Base-by-base conservation (phyloP, 2,113 vertebrate species). In the Proteles cristata region DNA sequence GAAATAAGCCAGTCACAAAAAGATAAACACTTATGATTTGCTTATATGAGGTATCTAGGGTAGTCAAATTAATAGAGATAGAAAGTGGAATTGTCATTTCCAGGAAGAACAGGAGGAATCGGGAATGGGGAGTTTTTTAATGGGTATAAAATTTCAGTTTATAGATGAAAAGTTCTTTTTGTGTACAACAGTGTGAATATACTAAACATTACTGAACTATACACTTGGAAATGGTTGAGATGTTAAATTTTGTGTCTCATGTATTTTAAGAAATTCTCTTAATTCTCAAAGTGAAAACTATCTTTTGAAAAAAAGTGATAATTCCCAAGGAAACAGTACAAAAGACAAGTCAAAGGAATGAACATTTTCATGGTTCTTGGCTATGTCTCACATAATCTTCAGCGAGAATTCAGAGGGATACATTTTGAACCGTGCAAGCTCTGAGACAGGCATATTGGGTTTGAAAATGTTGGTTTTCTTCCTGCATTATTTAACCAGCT, bases 281-380 rank as follows among this genome's bases (percentile, higher is more conserved):
- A 79, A 82, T 77, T 92, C 15, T 96, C 66, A 66, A 50, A 96
- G 50, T 91, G 1, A 66, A 94, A 79, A 96, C 86, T 55, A 63
- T 61, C 74, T 94, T 65, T 88, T 93, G 53, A 17, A 17, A 71
- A 48, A 63, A 73, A 53, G 15, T 53, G 25, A 58, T 85, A 16
- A 31, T 81, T 88, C 50, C 28, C 68, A 92, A 79, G 48, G 45
- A 96, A 85, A 43, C 68, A n/a, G 25, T 73, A 0, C 45, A 89
- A 93, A 96, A 95, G 58, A 71, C 12, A 86, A 91, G 31, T 90
- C 50, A 93, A 83, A 94, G 26, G 58, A 77, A 73, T 73, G 55
- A 11, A 39, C 23, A 65, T 76, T 73, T 68, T 81, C 94, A 25
- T 83, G 85, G 17, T 63, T 90, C 61, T 73, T 33, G 15, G 28